Evolutionary conservation across 92 coral and sea anemone genomes (phyloP), one percentile per base, ranked within the genome.

Genomic region (Meandrina meandrites): DNA sequence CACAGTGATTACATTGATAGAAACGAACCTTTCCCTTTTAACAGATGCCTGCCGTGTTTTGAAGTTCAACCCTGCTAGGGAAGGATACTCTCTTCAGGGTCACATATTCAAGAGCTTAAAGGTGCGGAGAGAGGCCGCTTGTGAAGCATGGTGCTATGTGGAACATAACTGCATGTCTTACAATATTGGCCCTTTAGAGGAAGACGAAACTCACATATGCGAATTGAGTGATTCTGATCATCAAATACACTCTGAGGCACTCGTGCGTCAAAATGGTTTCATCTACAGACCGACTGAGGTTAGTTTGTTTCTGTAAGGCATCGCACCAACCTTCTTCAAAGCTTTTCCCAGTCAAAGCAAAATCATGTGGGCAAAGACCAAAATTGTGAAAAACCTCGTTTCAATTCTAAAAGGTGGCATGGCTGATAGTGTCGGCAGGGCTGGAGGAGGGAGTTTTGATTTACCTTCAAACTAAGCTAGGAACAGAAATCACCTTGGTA

Each of bases 171-270:
- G 85, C 67, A 16, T 81, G 32, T 67, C 85, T 36, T 68, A 28
- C 42, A 81, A 81, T 24, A 12, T 66, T 68, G 76, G 53, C 9
- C 34, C 76, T 16, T 81, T 21, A 62, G 40, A 19, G 16, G 60
- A 35, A 2, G 37, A 81, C 6, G 85, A 75, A 81, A 30, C 85
- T 66, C 8, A 42, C 27, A 45, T 18, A 16, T 67, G 85, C 32
- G 76, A 81, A 51, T 15, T 81, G 76, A 81, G 85, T 56, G 50
- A 45, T 53, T 81, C 76, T 42, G 85, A 81, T 17, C 85, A 81
- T 40, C 34, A 81, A 21, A 28, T 31, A 8, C 85, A 81, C 13
- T 60, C 85, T 10, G 76, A 45, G 16, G 37, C 71, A 45, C 76
- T 81, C 35, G 36, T 22, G 31, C 76, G 42, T 66, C 58, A 17